These are phyloP conservation scores for Thymelicus acteon DNA, from an alignment of 2,888 invertebrate genomes.

Conservation along the genomic window DNA sequence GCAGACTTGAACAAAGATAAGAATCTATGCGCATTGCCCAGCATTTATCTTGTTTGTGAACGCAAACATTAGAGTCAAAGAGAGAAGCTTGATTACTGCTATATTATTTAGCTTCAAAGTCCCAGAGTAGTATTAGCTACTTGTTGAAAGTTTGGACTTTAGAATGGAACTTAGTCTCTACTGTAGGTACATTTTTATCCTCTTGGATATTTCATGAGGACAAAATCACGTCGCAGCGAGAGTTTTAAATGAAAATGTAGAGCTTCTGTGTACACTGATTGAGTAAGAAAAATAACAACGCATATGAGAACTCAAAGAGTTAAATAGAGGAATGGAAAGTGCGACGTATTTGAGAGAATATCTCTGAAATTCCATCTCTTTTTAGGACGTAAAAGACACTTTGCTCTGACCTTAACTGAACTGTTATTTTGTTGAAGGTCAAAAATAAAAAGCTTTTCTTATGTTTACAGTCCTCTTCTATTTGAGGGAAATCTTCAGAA, in stretches of 20 bases:
- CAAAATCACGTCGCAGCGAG: neutral
- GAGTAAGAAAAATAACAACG: neutral
- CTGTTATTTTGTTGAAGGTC: no score
- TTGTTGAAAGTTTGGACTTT: neutral
- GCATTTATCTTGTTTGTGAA: no score
- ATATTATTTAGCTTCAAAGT: neutral
- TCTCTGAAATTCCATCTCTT: no score
- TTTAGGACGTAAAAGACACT: no score
- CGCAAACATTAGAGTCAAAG: neutral
- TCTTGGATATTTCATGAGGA: neutral
- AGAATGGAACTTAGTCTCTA: neutral
- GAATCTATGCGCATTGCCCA: neutral
- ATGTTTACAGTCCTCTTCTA: no score
- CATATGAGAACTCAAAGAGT: no score
- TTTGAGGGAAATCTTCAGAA: no score
- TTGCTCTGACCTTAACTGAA: no score
- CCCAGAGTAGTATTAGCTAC: neutral
- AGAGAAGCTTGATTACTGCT: neutral
- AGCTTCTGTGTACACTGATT: neutral
- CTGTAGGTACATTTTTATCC: neutral
- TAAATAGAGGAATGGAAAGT: neutral
- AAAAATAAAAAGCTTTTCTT: no score
- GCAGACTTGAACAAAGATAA: neutral
- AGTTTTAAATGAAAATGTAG: neutral
- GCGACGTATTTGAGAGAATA: neutral